Base-by-base conservation (phyloP, 2,113 vertebrate species). In the Labeo catla region DNA sequence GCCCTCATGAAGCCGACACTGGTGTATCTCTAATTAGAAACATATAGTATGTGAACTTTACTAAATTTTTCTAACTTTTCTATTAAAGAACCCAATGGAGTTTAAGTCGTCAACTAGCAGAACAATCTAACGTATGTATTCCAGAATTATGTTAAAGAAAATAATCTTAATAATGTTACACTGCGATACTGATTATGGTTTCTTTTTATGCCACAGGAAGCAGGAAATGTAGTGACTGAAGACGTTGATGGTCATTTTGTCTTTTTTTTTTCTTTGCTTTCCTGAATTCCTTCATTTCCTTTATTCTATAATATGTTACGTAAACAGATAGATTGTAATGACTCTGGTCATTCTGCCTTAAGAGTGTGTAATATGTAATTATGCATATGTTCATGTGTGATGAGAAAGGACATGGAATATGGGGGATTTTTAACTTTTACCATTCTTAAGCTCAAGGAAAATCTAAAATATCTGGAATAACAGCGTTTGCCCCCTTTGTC, bases 21-120 rank as follows among this genome's bases (percentile, higher is more conserved):
- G 39, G 39, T 39, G 39, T 39, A 39, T 49, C 47, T 11, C 54
- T 19, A 57, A 57, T 21, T 19, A 19, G 2, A 8, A 57, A 15
- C 16, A 57, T 19, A 57, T 13, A 54, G 52, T 54, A 54, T 16
- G 15, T 8, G 52, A 54, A 57, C 6, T 57, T 57, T 19, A 57
- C 57, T 59, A n/a, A 59, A 59, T 21, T 2, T 21, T n/a, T 59
- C 2, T 21, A 3, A 21, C 8, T 8, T 59, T 19, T n/a, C 7
- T 59, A n/a, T 59, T 8, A 21, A 59, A 59, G 57, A 7, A 59
- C 0, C 7, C 19, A 59, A 21, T 59, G 57, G 8, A 59, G 2
- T 3, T 2, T 3, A 6, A 59, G 1, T 0, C 0, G 1, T 1
- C 8, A 3, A 21, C 19, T n/a, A 59, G 1, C 19, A 3, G 57